Percentiles rank a stretch among this genome's conserved stretches.
Evolutionary conservation across 2,888 invertebrate genomes (phyloP).

Genomic region (Gymnocheta viridis): DNA sequence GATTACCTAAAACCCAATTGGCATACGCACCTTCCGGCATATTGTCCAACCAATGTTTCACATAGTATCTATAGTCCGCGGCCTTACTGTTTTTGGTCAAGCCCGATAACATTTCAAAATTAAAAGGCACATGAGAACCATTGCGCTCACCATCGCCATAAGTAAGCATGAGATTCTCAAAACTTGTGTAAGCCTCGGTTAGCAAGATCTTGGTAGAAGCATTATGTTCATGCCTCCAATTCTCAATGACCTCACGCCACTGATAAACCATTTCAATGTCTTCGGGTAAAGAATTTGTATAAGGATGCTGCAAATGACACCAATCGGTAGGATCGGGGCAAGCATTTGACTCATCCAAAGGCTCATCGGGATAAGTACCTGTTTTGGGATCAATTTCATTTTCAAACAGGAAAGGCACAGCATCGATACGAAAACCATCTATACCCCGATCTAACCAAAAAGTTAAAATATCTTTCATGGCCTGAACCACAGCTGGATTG

Average conservation of each 20-base stretch:
- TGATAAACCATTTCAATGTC: slow-evolving; percentile 84
- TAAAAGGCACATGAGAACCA: slow-evolving; percentile 86
- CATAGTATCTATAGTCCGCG: slow-evolving; percentile 73
- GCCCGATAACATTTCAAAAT: slow-evolving; percentile 84
- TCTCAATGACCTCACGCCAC: slow-evolving; percentile 84
- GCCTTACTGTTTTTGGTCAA: slow-evolving; percentile 70
- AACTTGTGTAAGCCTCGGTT: slow-evolving; percentile 85
- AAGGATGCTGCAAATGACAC: slow-evolving; percentile 84
- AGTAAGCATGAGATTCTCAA: slow-evolving; percentile 84
- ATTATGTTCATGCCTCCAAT: slow-evolving; percentile 80
- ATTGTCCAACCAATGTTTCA: slow-evolving; percentile 84
- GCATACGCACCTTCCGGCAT: slow-evolving; percentile 84
- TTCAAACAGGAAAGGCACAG: slow-evolving; percentile 83
- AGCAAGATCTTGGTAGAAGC: slow-evolving; percentile 83
- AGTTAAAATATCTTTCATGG: slow-evolving; percentile 85
- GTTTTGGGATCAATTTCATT: slow-evolving; percentile 72
- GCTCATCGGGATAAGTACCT: slow-evolving; percentile 83
- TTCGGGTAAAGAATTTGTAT: slow-evolving; percentile 85
- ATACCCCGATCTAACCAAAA: slow-evolving; percentile 87
- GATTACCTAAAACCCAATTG: slow-evolving; percentile 90
- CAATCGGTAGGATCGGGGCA: slow-evolving; percentile 83
- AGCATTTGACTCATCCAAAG: slow-evolving; percentile 83
- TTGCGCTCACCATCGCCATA: slow-evolving; percentile 83
- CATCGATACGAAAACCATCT: slow-evolving; percentile 90
- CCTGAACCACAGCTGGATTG: slow-evolving; percentile 82